phyloP scores from a whole-genome alignment of 2,888 invertebrate genomes.

The Lymantria monacha region DNA sequence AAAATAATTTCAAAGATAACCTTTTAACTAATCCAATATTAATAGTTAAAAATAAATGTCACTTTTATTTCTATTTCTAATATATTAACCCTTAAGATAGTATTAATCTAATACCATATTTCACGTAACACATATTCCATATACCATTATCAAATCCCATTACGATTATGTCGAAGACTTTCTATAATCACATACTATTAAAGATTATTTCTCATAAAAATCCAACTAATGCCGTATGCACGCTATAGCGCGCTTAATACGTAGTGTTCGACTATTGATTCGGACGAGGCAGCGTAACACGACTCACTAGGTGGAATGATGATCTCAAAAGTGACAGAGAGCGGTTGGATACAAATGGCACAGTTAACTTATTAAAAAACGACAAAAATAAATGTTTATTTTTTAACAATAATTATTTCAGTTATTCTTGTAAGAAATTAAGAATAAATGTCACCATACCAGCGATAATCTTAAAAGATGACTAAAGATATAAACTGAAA shows the following conservation, averaged over 20 bases:
- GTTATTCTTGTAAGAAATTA: too few relatives aligned
- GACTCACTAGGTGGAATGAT: too few relatives aligned
- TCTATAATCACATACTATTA: conserved; percentile 25
- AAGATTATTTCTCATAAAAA: conserved; percentile 28
- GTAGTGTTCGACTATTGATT: too few relatives aligned
- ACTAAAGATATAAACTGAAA: too few relatives aligned
- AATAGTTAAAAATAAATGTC: background rate
- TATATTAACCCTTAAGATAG: background rate
- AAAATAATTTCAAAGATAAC: background rate
- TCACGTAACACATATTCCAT: background rate
- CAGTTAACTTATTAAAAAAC: too few relatives aligned
- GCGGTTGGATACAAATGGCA: too few relatives aligned
- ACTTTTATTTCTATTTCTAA: background rate
- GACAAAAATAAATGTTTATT: too few relatives aligned
- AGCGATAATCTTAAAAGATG: too few relatives aligned
- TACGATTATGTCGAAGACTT: conserved; percentile 17
- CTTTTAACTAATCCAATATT: background rate
- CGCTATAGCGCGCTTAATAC: background rate
- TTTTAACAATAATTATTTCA: too few relatives aligned
- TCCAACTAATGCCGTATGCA: background rate
- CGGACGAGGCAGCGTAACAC: too few relatives aligned
- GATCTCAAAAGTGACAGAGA: too few relatives aligned
- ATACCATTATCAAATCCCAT: conserved; percentile 2
- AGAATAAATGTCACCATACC: too few relatives aligned
- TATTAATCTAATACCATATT: background rate